Percentiles rank a stretch among this genome's conserved stretches.
phyloP scores from a whole-genome alignment of 2,888 invertebrate genomes.

The Agelastica alni region DNA sequence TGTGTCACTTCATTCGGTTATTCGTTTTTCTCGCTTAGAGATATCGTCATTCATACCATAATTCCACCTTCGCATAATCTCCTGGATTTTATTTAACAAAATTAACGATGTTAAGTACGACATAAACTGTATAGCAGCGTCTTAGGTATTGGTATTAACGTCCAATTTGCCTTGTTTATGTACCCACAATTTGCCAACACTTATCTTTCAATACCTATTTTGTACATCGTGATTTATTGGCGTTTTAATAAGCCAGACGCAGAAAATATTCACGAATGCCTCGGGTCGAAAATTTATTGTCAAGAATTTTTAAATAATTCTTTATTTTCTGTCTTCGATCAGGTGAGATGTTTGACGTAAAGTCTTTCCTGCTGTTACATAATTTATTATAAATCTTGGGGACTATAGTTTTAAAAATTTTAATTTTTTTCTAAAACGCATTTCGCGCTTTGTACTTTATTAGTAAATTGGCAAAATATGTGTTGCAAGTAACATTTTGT shows the following conservation, averaged over 20 bases:
- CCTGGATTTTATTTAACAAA: neutral
- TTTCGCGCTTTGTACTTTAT: too few relatives aligned
- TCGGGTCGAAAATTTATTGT: neutral
- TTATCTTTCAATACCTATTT: constrained; percentile 15
- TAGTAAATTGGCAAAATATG: too few relatives aligned
- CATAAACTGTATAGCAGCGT: neutral
- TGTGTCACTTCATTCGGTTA: too few relatives aligned
- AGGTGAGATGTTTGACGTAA: too few relatives aligned
- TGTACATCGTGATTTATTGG: constrained; percentile 5
- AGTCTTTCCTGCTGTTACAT: too few relatives aligned
- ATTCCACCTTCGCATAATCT: neutral
- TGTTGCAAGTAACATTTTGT: too few relatives aligned
- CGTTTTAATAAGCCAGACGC: constrained; percentile 11
- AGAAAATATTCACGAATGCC: neutral
- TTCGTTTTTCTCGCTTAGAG: too few relatives aligned
- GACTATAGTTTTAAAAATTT: too few relatives aligned
- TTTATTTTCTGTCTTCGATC: neutral
- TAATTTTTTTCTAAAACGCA: too few relatives aligned
- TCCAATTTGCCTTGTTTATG: constrained; percentile 4
- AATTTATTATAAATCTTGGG: too few relatives aligned
- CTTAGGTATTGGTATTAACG: constrained; percentile 1
- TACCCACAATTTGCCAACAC: constrained; percentile 11
- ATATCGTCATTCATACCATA: too few relatives aligned
- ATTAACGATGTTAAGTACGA: neutral
- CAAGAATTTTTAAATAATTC: neutral